Percentiles rank a stretch among this genome's conserved stretches.
Evolutionary conservation across 2,888 invertebrate genomes (phyloP).

Genomic region (Cacoxenus indagator): DNA sequence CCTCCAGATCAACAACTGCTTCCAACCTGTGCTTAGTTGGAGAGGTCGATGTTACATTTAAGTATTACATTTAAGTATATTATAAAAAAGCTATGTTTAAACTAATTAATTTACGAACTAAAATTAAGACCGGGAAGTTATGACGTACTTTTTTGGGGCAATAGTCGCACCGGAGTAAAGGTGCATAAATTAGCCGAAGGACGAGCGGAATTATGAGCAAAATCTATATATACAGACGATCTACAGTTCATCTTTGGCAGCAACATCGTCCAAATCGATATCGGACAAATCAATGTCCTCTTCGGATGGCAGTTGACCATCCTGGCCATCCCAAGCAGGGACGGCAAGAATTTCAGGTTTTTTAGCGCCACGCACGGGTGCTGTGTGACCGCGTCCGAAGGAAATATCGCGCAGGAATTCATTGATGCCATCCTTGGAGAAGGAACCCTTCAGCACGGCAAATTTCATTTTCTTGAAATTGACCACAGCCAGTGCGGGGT

Average conservation of each 20-base stretch:
- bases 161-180: too few relatives aligned
- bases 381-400: constrained; percentile 92
- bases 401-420: constrained; percentile 94
- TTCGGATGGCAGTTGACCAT: constrained; percentile 83
- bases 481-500: constrained; percentile 97
- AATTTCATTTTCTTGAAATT: constrained; percentile 98
- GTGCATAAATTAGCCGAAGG: too few relatives aligned
- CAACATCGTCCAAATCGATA: constrained; percentile 84
- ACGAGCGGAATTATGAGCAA: background rate
- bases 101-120: too few relatives aligned
- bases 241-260: constrained; percentile 63
- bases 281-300: constrained; percentile 95
- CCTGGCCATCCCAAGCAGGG: constrained; percentile 95
- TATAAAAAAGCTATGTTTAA: too few relatives aligned
- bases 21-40: too few relatives aligned
- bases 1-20: too few relatives aligned
- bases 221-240: background rate
- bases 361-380: constrained; percentile 85
- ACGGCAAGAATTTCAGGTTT: constrained; percentile 80
- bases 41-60: too few relatives aligned
- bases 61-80: too few relatives aligned
- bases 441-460: constrained; percentile 92
- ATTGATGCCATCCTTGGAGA: constrained; percentile 93
- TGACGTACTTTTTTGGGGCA: too few relatives aligned
- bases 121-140: too few relatives aligned